Conservation (phyloP, 2,797 vertebrate genomes). For the Cirrhinus mrigala region DNA sequence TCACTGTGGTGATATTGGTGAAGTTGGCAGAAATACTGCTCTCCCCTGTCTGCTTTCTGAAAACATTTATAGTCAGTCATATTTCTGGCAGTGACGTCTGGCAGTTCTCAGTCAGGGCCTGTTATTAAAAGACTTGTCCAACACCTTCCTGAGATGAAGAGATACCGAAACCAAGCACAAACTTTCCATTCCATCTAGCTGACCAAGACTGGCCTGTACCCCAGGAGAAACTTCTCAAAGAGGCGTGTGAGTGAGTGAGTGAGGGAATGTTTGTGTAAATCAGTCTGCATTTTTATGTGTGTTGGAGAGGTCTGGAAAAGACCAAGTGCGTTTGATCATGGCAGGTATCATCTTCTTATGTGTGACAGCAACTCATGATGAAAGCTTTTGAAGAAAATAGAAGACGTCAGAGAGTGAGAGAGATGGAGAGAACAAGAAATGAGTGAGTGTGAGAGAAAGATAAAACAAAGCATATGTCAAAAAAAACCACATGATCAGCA, state of each 20-base stretch:
- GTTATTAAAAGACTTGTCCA: conserved; percentile 33
- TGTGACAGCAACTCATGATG: conserved; percentile 18
- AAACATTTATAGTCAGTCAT: conserved; percentile 24
- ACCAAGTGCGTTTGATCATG: conserved; percentile 20
- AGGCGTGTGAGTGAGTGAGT: background rate
- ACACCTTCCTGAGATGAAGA: conserved; percentile 14
- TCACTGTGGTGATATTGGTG: conserved; percentile 7
- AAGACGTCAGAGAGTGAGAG: background rate
- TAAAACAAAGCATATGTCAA: background rate
- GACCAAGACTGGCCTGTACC: conserved; percentile 1
- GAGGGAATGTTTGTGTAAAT: conserved; percentile 19
- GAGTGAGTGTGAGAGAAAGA: background rate
- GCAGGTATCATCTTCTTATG: conserved; percentile 26
- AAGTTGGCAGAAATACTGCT: background rate
- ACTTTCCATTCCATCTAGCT: background rate
- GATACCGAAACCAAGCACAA: background rate
- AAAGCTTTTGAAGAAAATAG: conserved; percentile 10
- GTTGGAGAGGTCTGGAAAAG: conserved; percentile 24
- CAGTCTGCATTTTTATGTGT: background rate
- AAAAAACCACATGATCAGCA: background rate
- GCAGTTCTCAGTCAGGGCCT: background rate
- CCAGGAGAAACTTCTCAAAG: conserved; percentile 8
- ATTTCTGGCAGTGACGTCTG: background rate
- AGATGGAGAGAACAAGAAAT: background rate
- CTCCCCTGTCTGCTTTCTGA: background rate